phyloP scores from a whole-genome alignment of 2,797 vertebrate genomes.

The Sebastes taczanowskii region DNA sequence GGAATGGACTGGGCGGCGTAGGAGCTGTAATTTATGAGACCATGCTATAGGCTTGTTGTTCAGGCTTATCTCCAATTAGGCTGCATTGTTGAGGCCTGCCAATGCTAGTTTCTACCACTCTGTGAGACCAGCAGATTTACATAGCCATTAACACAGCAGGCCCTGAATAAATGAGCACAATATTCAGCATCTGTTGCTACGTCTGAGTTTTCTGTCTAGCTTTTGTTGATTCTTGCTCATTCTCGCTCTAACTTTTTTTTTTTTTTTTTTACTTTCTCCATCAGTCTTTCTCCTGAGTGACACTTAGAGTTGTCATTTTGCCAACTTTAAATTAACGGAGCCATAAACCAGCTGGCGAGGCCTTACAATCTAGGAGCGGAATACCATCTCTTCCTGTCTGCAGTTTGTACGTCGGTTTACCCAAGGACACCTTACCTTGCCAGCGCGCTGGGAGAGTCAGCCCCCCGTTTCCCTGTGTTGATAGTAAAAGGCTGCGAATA shows the following conservation, averaged over 20 bases:
- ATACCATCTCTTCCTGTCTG: slow-evolving; percentile 36
- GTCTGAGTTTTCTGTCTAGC: slow-evolving; percentile 39
- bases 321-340: slow-evolving; percentile 62
- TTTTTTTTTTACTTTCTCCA: neutral
- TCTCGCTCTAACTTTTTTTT: slow-evolving; percentile 22
- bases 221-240: slow-evolving; percentile 51
- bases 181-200: slow-evolving; percentile 72
- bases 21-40: slow-evolving; percentile 76
- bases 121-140: slow-evolving; percentile 74
- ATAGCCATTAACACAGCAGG: slow-evolving; percentile 77
- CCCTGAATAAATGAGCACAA: slow-evolving; percentile 73
- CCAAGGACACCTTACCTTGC: slow-evolving; percentile 73
- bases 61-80: slow-evolving; percentile 84
- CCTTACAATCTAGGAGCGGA: slow-evolving; percentile 40
- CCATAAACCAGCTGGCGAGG: slow-evolving; percentile 62
- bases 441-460: slow-evolving; percentile 50
- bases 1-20: slow-evolving; percentile 23
- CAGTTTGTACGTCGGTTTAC: slow-evolving; percentile 47
- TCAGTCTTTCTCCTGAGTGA: slow-evolving; percentile 33
- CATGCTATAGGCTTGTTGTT: slow-evolving; percentile 78
- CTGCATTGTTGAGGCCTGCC: slow-evolving; percentile 77
- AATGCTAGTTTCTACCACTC: slow-evolving; percentile 69
- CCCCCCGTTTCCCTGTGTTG: slow-evolving; percentile 67
- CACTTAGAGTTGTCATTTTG: slow-evolving; percentile 50
- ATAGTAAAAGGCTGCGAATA: slow-evolving; percentile 68